phyloP scores from a whole-genome alignment of 2,797 vertebrate species.

The Hippopotamyrus pictus region DNA sequence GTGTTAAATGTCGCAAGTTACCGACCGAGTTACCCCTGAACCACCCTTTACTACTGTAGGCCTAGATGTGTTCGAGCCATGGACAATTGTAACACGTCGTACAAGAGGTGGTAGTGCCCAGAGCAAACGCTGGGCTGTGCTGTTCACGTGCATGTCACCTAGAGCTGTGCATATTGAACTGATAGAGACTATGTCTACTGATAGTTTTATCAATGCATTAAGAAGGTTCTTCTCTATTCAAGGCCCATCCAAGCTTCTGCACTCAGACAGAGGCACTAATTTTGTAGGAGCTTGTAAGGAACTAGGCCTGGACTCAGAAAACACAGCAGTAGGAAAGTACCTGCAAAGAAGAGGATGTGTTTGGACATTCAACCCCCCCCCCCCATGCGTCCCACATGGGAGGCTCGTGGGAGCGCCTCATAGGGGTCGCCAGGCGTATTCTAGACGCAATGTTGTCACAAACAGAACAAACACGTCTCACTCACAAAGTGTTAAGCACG shows the following conservation, averaged over 20 bases:
- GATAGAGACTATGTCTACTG: neutral
- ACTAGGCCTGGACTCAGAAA: neutral
- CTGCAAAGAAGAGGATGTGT: neutral
- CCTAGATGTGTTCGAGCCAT: neutral
- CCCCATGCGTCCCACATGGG: too few relatives aligned
- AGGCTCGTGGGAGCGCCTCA: too few relatives aligned
- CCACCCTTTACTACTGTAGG: neutral
- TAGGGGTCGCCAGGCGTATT: neutral
- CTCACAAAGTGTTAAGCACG: neutral
- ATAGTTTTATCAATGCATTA: neutral
- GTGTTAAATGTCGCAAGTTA: neutral
- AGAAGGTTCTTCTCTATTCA: neutral
- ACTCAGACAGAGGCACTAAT: neutral
- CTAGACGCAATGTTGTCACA: neutral
- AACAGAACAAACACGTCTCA: neutral
- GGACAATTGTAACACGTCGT: neutral
- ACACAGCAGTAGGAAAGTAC: neutral
- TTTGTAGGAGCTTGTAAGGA: neutral
- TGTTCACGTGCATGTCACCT: too few relatives aligned
- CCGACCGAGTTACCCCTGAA: neutral
- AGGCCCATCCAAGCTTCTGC: neutral
- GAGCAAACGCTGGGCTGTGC: neutral
- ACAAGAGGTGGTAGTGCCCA: neutral
- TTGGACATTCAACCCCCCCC: too few relatives aligned
- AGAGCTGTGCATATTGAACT: slow-evolving; percentile 7